Conservation (phyloP, 2,888 invertebrate genomes). For the Cheilosia pagana region DNA sequence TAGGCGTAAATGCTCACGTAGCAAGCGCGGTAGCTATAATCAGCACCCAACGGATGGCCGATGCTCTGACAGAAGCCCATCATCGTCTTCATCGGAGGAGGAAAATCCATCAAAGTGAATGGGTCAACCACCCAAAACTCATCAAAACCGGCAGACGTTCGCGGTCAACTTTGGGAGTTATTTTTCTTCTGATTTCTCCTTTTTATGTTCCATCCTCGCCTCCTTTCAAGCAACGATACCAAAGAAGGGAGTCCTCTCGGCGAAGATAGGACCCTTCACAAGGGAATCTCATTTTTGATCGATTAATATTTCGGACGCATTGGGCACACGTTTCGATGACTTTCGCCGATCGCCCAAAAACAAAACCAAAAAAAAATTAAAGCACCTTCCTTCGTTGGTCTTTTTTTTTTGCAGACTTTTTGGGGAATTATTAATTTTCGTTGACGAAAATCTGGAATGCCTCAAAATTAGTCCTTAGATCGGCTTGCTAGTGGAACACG, state of each 20-base stretch:
- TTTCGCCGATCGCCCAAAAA: constrained; percentile 47
- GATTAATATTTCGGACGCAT: constrained; percentile 72
- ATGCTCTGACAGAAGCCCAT: constrained; percentile 72
- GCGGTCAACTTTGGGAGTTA: constrained; percentile 24
- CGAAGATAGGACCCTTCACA: constrained; percentile 76
- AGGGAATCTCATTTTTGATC: constrained; percentile 76
- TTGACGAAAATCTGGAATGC: constrained; percentile 71
- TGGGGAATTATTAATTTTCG: constrained; percentile 69
- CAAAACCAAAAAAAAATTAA: constrained; percentile 22
- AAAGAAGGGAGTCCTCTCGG: constrained; percentile 63
- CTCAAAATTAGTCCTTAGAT: constrained; percentile 57
- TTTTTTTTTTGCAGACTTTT: constrained; percentile 15
- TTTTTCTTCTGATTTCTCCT: constrained; percentile 14
- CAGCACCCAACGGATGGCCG: constrained; percentile 69
- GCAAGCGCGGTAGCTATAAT: constrained; percentile 77
- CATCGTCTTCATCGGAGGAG: constrained; percentile 69
- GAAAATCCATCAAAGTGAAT: constrained; percentile 75
- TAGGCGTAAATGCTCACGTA: constrained; percentile 77
- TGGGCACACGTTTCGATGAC: constrained; percentile 67
- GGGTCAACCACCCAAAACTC: constrained; percentile 76
- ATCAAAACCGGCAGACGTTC: constrained; percentile 66
- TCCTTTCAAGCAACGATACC: constrained; percentile 20
- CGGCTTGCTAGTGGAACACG: neutral
- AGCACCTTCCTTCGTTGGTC: constrained; percentile 32
- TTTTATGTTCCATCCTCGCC: constrained; percentile 15